Evolutionary conservation across 2,113 vertebrate genomes (phyloP).

Genomic region (Ailurus styani): DNA sequence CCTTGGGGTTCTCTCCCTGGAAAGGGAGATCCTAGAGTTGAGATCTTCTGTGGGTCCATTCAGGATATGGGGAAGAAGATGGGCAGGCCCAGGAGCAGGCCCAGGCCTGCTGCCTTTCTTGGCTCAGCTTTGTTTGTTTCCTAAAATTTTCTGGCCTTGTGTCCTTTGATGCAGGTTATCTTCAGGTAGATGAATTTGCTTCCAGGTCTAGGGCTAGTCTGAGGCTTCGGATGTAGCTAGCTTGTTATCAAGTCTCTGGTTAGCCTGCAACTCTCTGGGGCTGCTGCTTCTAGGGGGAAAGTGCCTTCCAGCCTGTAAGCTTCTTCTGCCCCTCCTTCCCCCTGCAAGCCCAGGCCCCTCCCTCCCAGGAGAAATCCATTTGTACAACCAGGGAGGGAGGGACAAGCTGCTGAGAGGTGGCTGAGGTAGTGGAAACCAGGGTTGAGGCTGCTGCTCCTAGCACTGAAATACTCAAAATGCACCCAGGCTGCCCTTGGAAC

Average conservation of each 20-base stretch:
- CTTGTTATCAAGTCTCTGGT: constrained; percentile 30
- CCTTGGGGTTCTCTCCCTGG: not conserved
- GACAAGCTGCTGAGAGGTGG: constrained; percentile 61
- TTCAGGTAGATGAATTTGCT: constrained; percentile 29
- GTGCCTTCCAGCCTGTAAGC: constrained; percentile 4
- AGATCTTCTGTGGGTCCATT: not conserved
- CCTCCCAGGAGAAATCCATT: constrained; percentile 72
- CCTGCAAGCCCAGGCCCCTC: constrained; percentile 48
- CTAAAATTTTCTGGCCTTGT: not conserved
- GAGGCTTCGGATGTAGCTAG: constrained; percentile 3
- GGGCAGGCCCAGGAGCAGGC: not conserved
- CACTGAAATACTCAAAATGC: not conserved
- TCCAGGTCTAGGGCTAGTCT: not conserved
- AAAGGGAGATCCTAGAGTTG: not conserved
- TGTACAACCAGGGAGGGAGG: constrained; percentile 63
- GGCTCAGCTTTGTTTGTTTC: not conserved
- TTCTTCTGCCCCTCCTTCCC: constrained; percentile 58
- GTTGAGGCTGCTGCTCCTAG: not conserved
- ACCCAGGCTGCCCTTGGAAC: not conserved
- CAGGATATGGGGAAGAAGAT: not conserved
- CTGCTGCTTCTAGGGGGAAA: not conserved
- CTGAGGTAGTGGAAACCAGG: constrained; percentile 37
- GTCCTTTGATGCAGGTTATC: constrained; percentile 26
- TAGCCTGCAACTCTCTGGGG: constrained; percentile 7
- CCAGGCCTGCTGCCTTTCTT: not conserved